Percentiles rank a stretch among this genome's conserved stretches.
Conservation (phyloP, 1,140 invertebrate genomes). For the Heterodera carotae region DNA sequence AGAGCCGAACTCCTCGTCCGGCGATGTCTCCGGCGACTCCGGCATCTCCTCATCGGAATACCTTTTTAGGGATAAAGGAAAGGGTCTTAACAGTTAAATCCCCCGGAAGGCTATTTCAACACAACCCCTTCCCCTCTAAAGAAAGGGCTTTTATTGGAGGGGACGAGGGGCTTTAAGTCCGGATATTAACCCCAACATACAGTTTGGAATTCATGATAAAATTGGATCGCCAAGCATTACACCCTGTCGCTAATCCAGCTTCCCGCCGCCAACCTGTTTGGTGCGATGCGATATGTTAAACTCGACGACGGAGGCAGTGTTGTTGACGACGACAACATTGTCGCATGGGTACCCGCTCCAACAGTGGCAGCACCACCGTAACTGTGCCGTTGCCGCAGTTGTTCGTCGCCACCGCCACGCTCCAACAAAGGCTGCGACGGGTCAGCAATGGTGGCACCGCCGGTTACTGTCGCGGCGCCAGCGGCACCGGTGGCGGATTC, state of each 20-base stretch:
- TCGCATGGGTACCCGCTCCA: no score
- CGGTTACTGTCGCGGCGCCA: not conserved
- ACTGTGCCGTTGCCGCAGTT: constrained; percentile 15
- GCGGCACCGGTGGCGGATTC: constrained; percentile 28
- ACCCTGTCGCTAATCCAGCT: no score
- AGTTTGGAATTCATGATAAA: no score
- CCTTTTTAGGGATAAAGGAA: constrained; percentile 18
- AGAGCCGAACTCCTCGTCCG: constrained; percentile 61
- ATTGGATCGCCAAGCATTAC: no score
- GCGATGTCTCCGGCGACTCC: constrained; percentile 60
- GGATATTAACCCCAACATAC: no score
- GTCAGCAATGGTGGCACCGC: constrained; percentile 29
- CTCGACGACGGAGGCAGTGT: not conserved
- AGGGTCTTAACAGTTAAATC: no score
- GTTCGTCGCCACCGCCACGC: not conserved
- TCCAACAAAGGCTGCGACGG: not conserved
- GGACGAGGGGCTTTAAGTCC: no score
- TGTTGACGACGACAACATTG: not conserved
- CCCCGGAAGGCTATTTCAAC: no score
- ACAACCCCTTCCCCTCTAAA: no score
- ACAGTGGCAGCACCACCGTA: not conserved
- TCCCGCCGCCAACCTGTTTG: not conserved
- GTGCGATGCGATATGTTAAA: not conserved
- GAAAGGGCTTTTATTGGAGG: no score
- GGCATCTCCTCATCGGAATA: constrained; percentile 64